These are phyloP conservation scores for Periophthalmodon schlosseri DNA, from an alignment of 2,113 vertebrate genomes.

Conservation along the genomic window DNA sequence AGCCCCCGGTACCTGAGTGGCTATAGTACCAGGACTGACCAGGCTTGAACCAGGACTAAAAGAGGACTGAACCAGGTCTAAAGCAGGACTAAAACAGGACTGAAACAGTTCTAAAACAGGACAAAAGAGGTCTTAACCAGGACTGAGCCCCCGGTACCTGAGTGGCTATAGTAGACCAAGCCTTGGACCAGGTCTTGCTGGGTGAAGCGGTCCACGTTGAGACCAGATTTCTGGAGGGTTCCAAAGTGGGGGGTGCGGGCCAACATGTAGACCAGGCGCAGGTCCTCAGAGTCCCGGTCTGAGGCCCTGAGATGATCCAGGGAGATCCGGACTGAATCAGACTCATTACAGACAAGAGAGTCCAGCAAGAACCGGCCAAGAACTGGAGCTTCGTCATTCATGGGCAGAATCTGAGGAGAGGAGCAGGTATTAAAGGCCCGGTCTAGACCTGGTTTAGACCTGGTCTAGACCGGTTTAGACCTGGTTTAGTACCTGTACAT, in stretches of 20 bases:
- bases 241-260: constrained; percentile 56
- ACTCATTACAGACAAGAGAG: constrained; percentile 65
- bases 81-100: not conserved
- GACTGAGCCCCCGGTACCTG: not conserved
- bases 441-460: too few relatives aligned
- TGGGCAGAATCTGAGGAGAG: constrained; percentile 53
- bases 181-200: constrained; percentile 70
- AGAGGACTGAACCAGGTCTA: too few relatives aligned
- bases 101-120: not conserved
- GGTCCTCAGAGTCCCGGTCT: constrained; percentile 71
- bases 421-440: too few relatives aligned
- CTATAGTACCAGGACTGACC: not conserved
- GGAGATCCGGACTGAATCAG: constrained; percentile 59
- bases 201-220: constrained; percentile 72
- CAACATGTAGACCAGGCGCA: constrained; percentile 65
- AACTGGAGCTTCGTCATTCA: constrained; percentile 72
- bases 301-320: constrained; percentile 72
- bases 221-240: constrained; percentile 60
- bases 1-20: too few relatives aligned
- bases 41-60: not conserved
- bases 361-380: constrained; percentile 57
- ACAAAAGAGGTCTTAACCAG: not conserved
- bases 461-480: too few relatives aligned
- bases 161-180: not conserved
- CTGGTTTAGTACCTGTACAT: constrained; percentile 41